phyloP scores from a whole-genome alignment of 2,888 invertebrate genomes.

The Psylliodes chrysocephalus region DNA sequence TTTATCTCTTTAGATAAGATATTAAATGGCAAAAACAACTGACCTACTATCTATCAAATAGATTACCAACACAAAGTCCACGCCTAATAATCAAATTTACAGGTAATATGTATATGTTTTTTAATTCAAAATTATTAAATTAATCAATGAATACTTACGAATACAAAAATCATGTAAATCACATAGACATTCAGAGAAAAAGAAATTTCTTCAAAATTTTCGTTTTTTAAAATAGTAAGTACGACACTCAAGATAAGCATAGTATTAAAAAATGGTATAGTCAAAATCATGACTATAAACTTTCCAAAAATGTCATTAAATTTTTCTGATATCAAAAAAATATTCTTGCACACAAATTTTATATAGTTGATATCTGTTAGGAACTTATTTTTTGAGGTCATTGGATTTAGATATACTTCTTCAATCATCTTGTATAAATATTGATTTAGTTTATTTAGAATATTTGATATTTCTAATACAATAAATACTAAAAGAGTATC shows the following conservation, averaged over 20 bases:
- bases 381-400: neutral
- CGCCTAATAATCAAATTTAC: too few species aligned
- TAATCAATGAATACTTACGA: too few species aligned
- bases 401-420: neutral
- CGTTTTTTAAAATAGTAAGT: neutral
- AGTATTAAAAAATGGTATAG: neutral
- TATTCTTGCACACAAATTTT: neutral
- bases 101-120: too few species aligned
- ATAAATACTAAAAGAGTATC: neutral
- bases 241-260: neutral
- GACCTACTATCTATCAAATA: too few species aligned
- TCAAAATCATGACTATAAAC: neutral
- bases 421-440: neutral
- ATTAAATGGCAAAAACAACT: too few species aligned
- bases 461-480: neutral
- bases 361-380: neutral
- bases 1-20: too few species aligned
- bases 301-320: slow-evolving; percentile 4
- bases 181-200: too few species aligned
- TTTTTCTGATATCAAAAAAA: neutral
- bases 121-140: too few species aligned
- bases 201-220: neutral
- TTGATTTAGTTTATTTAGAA: neutral
- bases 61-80: too few species aligned
- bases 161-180: too few species aligned